Conservation (phyloP, 1,140 invertebrate genomes). For the Marisa cornuarietis region DNA sequence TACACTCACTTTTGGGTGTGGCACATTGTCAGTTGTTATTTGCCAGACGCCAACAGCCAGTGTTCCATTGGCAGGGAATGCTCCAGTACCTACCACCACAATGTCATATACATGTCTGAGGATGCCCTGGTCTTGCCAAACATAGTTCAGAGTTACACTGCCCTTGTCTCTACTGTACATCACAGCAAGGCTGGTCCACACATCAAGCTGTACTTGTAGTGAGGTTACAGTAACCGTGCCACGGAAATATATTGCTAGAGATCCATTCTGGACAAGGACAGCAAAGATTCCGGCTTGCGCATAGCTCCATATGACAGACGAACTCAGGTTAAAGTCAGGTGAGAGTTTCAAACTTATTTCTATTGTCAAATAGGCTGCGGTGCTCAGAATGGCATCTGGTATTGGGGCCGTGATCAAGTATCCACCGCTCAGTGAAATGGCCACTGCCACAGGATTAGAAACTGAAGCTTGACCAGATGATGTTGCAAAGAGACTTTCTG, state of each 20-base stretch:
- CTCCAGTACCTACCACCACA: constrained; percentile 22
- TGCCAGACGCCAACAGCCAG: constrained; percentile 38
- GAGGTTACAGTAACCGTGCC: constrained; percentile 2
- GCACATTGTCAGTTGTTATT: constrained; percentile 16
- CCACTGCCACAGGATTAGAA: not conserved
- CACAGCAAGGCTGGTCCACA: constrained; percentile 32
- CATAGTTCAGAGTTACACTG: constrained; percentile 31
- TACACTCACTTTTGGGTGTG: constrained; percentile 16
- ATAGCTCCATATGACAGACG: constrained; percentile 28
- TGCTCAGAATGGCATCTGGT: not conserved
- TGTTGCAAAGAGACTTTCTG: constrained; percentile 10
- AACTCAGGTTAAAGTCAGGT: constrained; percentile 9
- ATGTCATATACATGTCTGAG: constrained; percentile 16
- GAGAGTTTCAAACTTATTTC: constrained; percentile 14
- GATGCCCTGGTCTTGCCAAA: constrained; percentile 5
- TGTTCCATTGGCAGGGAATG: constrained; percentile 28
- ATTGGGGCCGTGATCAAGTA: constrained; percentile 1
- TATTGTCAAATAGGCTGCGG: not conserved
- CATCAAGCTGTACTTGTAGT: constrained; percentile 18
- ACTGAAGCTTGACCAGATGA: not conserved
- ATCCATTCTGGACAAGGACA: constrained; percentile 27
- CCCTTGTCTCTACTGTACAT: constrained; percentile 34
- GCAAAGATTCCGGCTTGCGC: constrained; percentile 28
- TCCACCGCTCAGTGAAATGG: constrained; percentile 6
- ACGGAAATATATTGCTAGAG: constrained; percentile 26